phyloP scores from a whole-genome alignment of 2,888 invertebrate genomes.

The Tetranychus piercei region DNA sequence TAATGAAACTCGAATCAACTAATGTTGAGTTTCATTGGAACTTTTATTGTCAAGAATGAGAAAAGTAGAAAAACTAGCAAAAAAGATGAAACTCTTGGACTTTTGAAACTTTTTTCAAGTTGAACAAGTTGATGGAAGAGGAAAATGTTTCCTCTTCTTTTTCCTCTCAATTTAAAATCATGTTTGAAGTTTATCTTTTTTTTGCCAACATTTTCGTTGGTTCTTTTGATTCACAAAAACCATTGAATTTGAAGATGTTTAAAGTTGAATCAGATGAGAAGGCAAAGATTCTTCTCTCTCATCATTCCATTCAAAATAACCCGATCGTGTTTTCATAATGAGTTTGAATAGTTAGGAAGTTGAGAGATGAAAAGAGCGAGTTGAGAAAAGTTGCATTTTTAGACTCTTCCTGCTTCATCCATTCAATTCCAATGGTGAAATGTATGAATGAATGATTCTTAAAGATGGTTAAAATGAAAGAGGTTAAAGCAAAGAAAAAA shows the following conservation, averaged over 20 bases:
- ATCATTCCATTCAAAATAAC: background rate
- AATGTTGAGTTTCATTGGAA: no score
- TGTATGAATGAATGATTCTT: no score
- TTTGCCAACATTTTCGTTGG: background rate
- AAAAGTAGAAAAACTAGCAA: no score
- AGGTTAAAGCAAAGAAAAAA: no score
- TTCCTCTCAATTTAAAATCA: background rate
- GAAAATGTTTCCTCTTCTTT: background rate
- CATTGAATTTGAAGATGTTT: slow-evolving; percentile 2
- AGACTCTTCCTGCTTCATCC: no score
- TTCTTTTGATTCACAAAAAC: background rate
- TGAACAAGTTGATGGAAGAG: background rate
- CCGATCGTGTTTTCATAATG: background rate
- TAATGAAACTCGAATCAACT: no score
- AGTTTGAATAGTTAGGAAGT: background rate
- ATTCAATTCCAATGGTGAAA: no score
- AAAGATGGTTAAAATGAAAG: no score
- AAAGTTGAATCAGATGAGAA: background rate
- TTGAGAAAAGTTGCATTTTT: background rate
- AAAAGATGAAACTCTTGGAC: background rate
- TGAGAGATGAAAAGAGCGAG: background rate
- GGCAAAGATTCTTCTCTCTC: background rate
- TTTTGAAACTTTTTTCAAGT: background rate
- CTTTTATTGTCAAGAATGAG: no score
- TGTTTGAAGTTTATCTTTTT: background rate